Evolutionary conservation across 1,140 invertebrate genomes (phyloP), one percentile per base, ranked within the genome.

Genomic region (Oncopodura yosiiana): DNA sequence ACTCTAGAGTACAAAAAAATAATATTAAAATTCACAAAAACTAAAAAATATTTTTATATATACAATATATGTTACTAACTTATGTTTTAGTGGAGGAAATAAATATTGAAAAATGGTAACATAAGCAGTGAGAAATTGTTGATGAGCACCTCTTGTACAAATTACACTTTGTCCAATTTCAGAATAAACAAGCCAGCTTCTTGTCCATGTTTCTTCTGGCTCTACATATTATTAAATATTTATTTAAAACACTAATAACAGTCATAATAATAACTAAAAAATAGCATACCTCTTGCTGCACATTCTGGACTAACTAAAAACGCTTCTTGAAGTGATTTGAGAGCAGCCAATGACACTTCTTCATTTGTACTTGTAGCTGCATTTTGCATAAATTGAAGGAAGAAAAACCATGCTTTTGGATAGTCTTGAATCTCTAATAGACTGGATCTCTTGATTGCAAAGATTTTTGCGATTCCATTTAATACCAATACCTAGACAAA

Each of bases 271-370:
- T 43, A 23, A 23, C 16, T 14, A 43, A 23, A 9, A 43, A 11
- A n/a, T 9, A 36, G 18, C 4, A 5, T 30, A 53, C 42, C 50
- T 27, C 39, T 5, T 6, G 23, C 4, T 21, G 4, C 44, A 21
- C 16, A 4, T 23, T 53, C 42, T 3, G 38, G 0, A 41, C 21
- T n/a, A 32, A 41, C 58, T 8, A 77, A 68, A 65, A 83, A 82
- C 62, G 95, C 87, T 71, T 96, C 92, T 74, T 96, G 91, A 69
- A 97, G 89, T 21, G 92, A 92, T 70, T 95, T 94, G 2, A 97
- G 70, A 3, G 92, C 90, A 3, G 92, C 89, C 52, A 96, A 76
- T 4, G 91, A 93, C n/a, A 91, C 86, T 77, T 97, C 94, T 51
- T 89, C 88, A 73, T 92, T 96, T 70, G 83, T 86, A 64, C 85